phyloP scores from a whole-genome alignment of 2,797 vertebrate genomes.

The Chiloscyllium punctatum region DNA sequence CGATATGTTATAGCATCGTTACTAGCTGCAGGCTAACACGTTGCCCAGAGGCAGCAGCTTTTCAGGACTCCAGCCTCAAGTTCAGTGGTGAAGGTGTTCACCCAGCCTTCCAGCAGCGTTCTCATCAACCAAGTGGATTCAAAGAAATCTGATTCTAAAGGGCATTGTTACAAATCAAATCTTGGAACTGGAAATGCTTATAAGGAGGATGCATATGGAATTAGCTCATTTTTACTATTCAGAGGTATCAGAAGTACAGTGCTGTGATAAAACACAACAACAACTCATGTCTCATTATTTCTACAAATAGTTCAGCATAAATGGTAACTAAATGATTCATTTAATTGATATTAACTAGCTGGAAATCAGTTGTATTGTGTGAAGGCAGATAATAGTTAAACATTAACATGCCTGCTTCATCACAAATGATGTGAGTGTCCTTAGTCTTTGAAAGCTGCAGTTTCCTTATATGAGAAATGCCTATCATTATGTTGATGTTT shows the following conservation, averaged over 20 bases:
- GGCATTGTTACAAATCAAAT: neutral
- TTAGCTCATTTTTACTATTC: neutral
- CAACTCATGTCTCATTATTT: neutral
- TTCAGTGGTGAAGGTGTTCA: neutral
- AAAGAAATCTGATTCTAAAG: neutral
- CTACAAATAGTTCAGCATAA: neutral
- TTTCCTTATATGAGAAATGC: neutral
- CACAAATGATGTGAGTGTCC: neutral
- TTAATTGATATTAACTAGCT: neutral
- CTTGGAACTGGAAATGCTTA: neutral
- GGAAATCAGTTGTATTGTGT: neutral
- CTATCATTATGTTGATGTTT: conserved; percentile 4
- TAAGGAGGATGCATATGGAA: no score
- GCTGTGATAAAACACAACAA: neutral
- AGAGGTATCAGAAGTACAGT: neutral
- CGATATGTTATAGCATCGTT: neutral
- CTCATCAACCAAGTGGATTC: neutral
- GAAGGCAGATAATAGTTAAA: neutral
- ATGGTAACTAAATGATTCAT: neutral
- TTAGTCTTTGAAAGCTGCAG: neutral
- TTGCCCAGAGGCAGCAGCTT: neutral
- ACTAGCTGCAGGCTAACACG: neutral
- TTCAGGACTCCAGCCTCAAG: neutral
- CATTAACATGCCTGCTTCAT: neutral
- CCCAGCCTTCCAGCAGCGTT: neutral